phyloP scores from a whole-genome alignment of 1,140 invertebrate species.

The Chelonus insularis region DNA sequence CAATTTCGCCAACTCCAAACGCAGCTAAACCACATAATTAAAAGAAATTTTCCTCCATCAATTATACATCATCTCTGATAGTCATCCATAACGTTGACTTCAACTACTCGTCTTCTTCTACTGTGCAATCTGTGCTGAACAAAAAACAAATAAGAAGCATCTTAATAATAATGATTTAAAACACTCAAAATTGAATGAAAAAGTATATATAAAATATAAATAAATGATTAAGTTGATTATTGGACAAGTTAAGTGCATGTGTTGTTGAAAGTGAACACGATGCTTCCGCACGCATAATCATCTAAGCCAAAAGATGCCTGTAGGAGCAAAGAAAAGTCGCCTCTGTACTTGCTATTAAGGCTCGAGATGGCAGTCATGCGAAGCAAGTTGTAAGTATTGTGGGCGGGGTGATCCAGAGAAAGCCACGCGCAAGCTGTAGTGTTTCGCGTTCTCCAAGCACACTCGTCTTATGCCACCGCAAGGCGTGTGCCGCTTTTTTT shows the following conservation, averaged over 20 bases:
- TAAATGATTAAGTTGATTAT: no score
- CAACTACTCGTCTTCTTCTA: constrained; percentile 20
- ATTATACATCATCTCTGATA: neutral
- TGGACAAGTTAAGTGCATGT: no score
- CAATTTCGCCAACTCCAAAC: constrained; percentile 5
- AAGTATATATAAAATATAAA: no score
- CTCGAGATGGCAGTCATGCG: constrained; percentile 8
- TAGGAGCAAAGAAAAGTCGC: neutral
- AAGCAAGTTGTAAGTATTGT: constrained; percentile 31
- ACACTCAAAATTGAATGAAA: no score
- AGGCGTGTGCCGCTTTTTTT: constrained; percentile 44
- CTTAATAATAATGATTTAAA: no score
- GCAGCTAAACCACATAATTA: constrained; percentile 7
- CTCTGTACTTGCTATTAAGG: neutral
- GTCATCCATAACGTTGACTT: constrained; percentile 19
- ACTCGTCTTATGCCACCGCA: constrained; percentile 35
- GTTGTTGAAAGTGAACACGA: constrained; percentile 8
- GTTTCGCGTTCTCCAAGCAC: constrained; percentile 28
- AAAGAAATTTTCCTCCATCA: neutral
- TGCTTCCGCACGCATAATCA: neutral
- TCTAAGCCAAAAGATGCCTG: neutral
- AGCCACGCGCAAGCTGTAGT: constrained; percentile 35
- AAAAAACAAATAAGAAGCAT: no score
- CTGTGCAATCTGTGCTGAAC: no score
- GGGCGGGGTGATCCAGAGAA: constrained; percentile 55